phyloP scores from a whole-genome alignment of 2,888 invertebrate genomes.

The Caenorhabditis virilis region DNA sequence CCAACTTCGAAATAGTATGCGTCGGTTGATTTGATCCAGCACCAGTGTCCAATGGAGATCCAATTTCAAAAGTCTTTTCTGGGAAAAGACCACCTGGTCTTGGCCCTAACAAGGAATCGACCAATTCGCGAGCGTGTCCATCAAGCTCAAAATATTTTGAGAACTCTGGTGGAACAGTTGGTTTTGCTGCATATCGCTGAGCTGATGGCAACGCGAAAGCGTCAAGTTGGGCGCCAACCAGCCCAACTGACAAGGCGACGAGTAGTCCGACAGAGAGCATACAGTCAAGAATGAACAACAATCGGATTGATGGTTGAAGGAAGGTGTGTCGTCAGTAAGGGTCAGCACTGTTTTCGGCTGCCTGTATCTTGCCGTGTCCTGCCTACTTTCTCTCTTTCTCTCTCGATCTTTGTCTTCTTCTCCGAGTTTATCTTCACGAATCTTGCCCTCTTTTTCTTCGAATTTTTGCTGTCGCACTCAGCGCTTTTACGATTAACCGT shows the following conservation, averaged over 20 bases:
- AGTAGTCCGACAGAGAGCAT: constrained; percentile 41
- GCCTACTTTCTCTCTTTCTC: constrained; percentile 9
- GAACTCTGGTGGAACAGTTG: constrained; percentile 67
- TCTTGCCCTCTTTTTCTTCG: too few species aligned
- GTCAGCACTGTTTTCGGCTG: constrained; percentile 31
- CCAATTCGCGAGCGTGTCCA: constrained; percentile 67
- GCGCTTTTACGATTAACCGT: too few species aligned
- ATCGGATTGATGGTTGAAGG: neutral
- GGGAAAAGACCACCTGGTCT: constrained; percentile 68
- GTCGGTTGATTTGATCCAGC: constrained; percentile 37
- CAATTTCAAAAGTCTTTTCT: constrained; percentile 67
- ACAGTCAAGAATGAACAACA: constrained; percentile 20
- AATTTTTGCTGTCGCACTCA: too few species aligned
- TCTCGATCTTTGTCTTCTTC: constrained; percentile 1
- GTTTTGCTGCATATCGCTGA: constrained; percentile 62
- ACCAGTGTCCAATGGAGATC: constrained; percentile 29
- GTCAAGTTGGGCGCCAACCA: constrained; percentile 46
- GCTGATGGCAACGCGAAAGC: constrained; percentile 56
- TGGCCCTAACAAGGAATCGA: constrained; percentile 66
- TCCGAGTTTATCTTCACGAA: neutral
- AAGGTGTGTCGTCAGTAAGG: constrained; percentile 25
- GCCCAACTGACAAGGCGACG: constrained; percentile 22
- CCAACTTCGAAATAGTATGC: constrained; percentile 56
- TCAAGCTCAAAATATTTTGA: constrained; percentile 67
- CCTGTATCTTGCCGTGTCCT: constrained; percentile 18